Percentiles rank a stretch among this genome's conserved stretches.
phyloP scores from a whole-genome alignment of 2,113 vertebrate species.

The Cheirogaleus medius region DNA sequence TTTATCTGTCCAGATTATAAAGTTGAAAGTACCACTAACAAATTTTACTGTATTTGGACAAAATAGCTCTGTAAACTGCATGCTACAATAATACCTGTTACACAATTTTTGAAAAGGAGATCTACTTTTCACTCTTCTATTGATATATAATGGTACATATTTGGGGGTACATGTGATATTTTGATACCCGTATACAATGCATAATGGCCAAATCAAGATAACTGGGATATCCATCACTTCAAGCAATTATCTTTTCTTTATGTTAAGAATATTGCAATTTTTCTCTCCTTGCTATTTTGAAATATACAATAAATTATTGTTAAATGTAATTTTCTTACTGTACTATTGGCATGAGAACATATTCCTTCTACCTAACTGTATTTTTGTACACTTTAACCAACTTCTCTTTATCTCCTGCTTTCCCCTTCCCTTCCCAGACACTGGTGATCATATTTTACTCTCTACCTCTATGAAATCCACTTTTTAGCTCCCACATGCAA shows the following conservation, averaged over 20 bases:
- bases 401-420: not conserved
- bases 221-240: not conserved
- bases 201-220: not conserved
- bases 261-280: not conserved
- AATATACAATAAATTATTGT: not conserved
- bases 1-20: not conserved
- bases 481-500: not conserved
- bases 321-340: not conserved
- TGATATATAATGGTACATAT: not conserved
- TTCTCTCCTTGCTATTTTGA: not conserved
- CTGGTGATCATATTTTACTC: not conserved
- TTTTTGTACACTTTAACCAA: not conserved
- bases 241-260: not conserved
- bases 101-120: not conserved
- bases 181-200: not conserved
- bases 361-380: not conserved
- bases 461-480: not conserved
- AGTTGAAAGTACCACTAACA: not conserved
- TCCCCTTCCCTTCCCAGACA: not conserved
- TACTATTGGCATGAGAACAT: not conserved
- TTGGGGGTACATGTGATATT: not conserved
- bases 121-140: not conserved
- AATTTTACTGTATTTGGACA: not conserved
- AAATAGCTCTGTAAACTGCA: not conserved
- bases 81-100: not conserved